Base-by-base conservation (phyloP, 2,797 vertebrate genomes). In the Tarsius wallacei region DNA sequence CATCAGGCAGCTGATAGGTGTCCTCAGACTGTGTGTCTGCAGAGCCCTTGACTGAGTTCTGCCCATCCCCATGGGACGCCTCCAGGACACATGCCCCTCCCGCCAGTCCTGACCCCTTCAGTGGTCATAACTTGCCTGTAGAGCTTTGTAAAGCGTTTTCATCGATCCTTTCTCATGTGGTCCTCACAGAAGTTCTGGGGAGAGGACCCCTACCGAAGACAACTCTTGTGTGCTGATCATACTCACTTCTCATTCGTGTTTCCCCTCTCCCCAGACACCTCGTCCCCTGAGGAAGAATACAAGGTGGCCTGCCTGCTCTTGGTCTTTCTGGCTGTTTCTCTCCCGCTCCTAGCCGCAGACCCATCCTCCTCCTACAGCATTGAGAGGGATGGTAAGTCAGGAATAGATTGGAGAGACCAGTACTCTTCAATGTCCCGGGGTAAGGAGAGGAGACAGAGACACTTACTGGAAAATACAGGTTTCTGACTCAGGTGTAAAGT, bases 251-350 rank as follows among this genome's bases (percentile, higher is more conserved):
- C 90, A 74, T 87, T 53, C 61, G 33, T 81, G 83, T 96, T 24
- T 77, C 63, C 53, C 33, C 12, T 70, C 11, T 92, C 26, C 10
- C 33, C 98, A 99, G 99, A 99, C 16, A 99, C 98, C 97, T 98
- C 98, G 0, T 99, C 99, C 36, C 73, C 98, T 0, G 99, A 99
- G 80, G 99, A 99, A 93, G 99, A 99, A 76, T 99, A 99, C 98
- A 99, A 99, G 97, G 97, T 99, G 96, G 99, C 99, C 82, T 99
- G 99, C 61, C 98, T 99, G 97, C 99, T 99, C n/a, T 98, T 99
- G 91, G 99, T 99, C 94, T 99, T 99, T 33, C 91, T 99, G 24
- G 99, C 99, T 0, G 99, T 99, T 90, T 99, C 99, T 55, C 98
- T 99, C 96, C 99, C 99, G 0, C 96, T 97, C 21, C 98, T 99